Base-by-base conservation (phyloP, 1,140 invertebrate species). In the Drosophila yakuba region DNA sequence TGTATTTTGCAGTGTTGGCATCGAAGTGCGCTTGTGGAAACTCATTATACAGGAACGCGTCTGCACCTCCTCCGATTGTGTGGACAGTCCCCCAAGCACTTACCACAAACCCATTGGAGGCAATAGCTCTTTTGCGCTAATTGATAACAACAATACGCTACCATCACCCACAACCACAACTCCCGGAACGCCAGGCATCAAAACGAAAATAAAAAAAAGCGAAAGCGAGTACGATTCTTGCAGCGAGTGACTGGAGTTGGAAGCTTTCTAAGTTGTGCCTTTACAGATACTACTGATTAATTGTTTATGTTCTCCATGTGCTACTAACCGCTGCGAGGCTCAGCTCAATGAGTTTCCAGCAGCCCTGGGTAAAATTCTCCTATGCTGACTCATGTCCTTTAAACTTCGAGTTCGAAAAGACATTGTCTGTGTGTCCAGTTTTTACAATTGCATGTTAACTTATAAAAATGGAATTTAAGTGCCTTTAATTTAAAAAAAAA, bases 181-280 rank as follows among this genome's bases (percentile, higher is more conserved):
- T n/a, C 71, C 61, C 52, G 47, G 56, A 25, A 76, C 73, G 32
- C 73, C 73, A 14, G 72, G 61, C 28, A 76, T 76, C 43, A 90
- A 73, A 58, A 73, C 78, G 47, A 78, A 59, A 43, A 74, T 78
- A n/a, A 85, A 71, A 59, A 90, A 84, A 38, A 90, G 79, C 67
- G 90, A 91, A 69, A 91, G 90, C 56, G 90, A 91, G 80, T 91
- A 91, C 56, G 90, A 90, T 58, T 91, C 90, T n/a, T 91, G 90
- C 51, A 91, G 85, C 73, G 90, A 91, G 58, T 91, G 84, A 91
- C 35, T 54, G 44, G 4, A 15, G 39, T 32, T 17, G 39, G 35
- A 51, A 43, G 36, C 57, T 44, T 67, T 43, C 51, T 48, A 56
- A 60, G 56, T 55, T 56, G 52, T 72, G 78, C 74, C 43, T 56